Conservation (phyloP, 2,797 vertebrate genomes). For the Pseudopleuronectes americanus region DNA sequence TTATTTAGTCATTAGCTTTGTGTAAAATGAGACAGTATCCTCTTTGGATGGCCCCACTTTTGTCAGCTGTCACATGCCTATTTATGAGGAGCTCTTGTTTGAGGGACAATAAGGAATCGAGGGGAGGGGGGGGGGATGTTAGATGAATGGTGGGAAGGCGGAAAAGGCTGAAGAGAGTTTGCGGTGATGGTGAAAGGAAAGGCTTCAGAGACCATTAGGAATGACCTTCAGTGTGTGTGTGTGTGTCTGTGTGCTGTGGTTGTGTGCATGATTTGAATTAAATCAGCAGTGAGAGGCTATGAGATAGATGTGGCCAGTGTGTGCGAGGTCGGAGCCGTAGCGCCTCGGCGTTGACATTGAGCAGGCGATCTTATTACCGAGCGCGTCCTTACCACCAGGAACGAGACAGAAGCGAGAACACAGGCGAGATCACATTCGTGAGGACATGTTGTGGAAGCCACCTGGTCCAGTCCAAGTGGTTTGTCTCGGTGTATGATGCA, state of each 20-base stretch:
- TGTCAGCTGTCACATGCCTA: slow-evolving; percentile 75
- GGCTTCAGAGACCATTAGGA: slow-evolving; percentile 62
- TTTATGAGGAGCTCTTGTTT: slow-evolving; percentile 78
- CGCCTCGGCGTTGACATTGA: slow-evolving; percentile 53
- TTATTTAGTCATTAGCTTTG: slow-evolving; percentile 80
- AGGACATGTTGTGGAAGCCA: slow-evolving; percentile 63
- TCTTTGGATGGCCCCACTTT: slow-evolving; percentile 65
- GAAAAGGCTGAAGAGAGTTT: slow-evolving; percentile 60
- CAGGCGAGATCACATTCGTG: slow-evolving; percentile 57
- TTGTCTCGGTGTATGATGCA: slow-evolving; percentile 24
- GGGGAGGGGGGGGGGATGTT: slow-evolving; percentile 16
- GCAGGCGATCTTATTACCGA: slow-evolving; percentile 43
- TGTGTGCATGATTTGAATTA: slow-evolving; percentile 35
- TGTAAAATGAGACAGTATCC: slow-evolving; percentile 72
- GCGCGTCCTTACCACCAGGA: slow-evolving; percentile 31
- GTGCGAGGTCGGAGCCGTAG: slow-evolving; percentile 35
- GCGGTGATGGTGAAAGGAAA: slow-evolving; percentile 58
- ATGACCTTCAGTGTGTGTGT: slow-evolving; percentile 58
- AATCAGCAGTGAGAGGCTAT: slow-evolving; percentile 44
- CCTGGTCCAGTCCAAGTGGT: slow-evolving; percentile 29
- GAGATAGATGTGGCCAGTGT: slow-evolving; percentile 52
- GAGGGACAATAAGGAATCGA: slow-evolving; percentile 62
- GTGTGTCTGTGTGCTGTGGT: background rate
- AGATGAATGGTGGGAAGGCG: slow-evolving; percentile 55
- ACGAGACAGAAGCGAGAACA: slow-evolving; percentile 36